Base-by-base conservation (phyloP, 2,113 vertebrate species). In the Oxygymnocypris stewartii region DNA sequence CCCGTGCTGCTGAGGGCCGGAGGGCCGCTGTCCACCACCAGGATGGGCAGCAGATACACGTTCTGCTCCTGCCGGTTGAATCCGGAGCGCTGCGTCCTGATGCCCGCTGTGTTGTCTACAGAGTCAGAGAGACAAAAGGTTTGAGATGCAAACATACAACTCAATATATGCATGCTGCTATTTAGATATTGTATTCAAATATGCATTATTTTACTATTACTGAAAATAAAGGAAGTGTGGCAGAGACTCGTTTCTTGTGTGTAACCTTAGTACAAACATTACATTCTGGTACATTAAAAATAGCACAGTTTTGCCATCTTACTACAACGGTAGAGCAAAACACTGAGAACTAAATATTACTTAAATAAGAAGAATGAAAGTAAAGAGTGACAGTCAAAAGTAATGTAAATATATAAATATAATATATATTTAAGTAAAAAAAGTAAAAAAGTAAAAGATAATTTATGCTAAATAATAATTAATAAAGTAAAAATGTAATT, bases 1-100 rank as follows among this genome's bases (percentile, higher is more conserved):
- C 97, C 97, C 0, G 98, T 99, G 93, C 97, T 98, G 96, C 98
- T 99, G 87, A 99, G 96, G 4, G 96, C 94, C 0, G 97, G 97
- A 0, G 97, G 96, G 23, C 97, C 98, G 0, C 96, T 96, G 95
- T 99, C 98, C 86, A 97, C 96, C 91, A 99, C 97, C 81, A 98
- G 92, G 77, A 99, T 99, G 73, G 97, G 97, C 69, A 99, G 94
- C 92, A 99, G 90, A 93, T 97, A 99, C 83, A 99, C 93, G 0
- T 98, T 98, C 93, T 99, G 97, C 93, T 98, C 97, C 85, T 97
- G 96, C 59, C 98, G 96, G 90, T n/a, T 98, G 92, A 99, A 99
- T 86, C 97, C 96, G 85, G 96, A 87, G 16, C 95, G 95, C 91
- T 97, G 96, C 0, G 97, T 98, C 89, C 95, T 96, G 90, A 99